A percentile compares a stretch with the other conserved stretches of the same genome.
Conservation (phyloP, 2,797 vertebrate species). For the Babyrousa celebensis region DNA sequence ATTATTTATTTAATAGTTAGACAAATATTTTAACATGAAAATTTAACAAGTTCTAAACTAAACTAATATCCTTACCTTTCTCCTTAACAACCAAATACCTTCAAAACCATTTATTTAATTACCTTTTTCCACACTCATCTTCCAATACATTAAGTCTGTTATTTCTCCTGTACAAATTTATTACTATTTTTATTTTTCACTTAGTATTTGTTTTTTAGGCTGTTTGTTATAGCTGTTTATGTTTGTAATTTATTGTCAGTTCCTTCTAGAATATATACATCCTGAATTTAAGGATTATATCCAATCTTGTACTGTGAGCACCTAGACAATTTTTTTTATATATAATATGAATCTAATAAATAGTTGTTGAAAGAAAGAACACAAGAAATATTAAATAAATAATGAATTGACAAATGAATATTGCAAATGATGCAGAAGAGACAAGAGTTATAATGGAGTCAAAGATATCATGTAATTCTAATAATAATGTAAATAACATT, state of each 20-base stretch:
- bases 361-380: not conserved
- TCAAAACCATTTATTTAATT: not conserved
- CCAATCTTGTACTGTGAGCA: not conserved
- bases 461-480: not conserved
- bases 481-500: not conserved
- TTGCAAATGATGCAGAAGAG: not conserved
- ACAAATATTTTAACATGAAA: not conserved
- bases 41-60: not conserved
- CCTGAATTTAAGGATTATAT: not conserved
- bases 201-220: not conserved
- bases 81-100: not conserved
- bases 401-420: not conserved
- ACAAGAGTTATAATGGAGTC: not conserved
- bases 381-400: not conserved
- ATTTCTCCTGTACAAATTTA: not conserved
- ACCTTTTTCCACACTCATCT: not conserved
- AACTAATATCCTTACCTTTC: too few species aligned
- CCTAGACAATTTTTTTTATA: not conserved
- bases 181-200: not conserved
- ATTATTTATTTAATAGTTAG: not conserved
- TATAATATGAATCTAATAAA: not conserved
- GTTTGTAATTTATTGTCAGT: not conserved
- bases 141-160: not conserved
- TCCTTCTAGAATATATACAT: not conserved
- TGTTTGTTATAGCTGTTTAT: not conserved